These are phyloP conservation scores for Temnothorax curvispinosus DNA, from an alignment of 1,140 invertebrate genomes.

Conservation along the genomic window DNA sequence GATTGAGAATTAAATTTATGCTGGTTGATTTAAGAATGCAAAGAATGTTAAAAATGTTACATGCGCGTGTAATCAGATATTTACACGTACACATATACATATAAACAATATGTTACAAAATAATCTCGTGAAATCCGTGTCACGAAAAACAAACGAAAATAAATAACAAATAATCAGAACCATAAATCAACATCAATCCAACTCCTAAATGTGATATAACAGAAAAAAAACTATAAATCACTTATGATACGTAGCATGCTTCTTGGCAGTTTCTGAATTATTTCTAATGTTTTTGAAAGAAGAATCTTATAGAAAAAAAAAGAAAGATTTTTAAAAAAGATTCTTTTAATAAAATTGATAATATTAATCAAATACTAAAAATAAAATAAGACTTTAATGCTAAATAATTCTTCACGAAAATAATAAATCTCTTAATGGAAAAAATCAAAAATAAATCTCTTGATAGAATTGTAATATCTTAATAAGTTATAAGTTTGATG, in stretches of 20 bases:
- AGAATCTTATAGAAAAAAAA: slow-evolving; percentile 4
- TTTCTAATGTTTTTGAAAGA: slow-evolving; percentile 25
- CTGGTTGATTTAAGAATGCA: background rate
- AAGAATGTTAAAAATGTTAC: background rate
- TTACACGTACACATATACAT: background rate
- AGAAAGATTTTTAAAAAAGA: background rate
- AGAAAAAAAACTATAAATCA: slow-evolving; percentile 41
- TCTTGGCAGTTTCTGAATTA: slow-evolving; percentile 9
- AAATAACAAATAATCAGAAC: slow-evolving; percentile 20
- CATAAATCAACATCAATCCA: slow-evolving; percentile 29
- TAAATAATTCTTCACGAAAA: background rate
- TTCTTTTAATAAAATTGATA: background rate
- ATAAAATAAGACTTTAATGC: background rate
- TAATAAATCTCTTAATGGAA: background rate
- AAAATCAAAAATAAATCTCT: background rate
- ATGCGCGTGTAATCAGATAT: background rate
- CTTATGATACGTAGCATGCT: background rate
- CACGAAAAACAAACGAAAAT: background rate
- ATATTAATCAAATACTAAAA: background rate
- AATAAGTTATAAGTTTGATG: background rate
- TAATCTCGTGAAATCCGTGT: background rate
- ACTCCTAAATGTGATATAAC: slow-evolving; percentile 16
- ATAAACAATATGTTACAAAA: background rate
- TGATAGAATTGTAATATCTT: background rate
- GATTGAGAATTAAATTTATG: background rate